phyloP scores from a whole-genome alignment of 1,140 invertebrate species.

The Drosophila lacertosa region DNA sequence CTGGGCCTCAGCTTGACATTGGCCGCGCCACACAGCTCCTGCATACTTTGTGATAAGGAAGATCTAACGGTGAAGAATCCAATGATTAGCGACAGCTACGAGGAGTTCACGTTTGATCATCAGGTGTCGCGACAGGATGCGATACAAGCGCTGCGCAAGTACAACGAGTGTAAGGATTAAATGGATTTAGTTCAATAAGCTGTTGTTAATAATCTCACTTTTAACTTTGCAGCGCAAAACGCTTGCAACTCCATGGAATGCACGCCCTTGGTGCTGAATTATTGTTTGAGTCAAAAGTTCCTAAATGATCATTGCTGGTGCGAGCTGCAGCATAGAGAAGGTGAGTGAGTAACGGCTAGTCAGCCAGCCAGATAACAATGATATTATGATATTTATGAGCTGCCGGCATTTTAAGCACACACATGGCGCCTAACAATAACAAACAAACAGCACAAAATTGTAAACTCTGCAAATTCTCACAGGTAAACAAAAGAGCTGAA shows the following conservation, averaged over 20 bases:
- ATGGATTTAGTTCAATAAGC: not conserved
- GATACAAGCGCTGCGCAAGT: slow-evolving; percentile 59
- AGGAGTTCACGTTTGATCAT: slow-evolving; percentile 77
- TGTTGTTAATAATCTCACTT: not conserved
- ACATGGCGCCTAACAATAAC: slow-evolving; percentile 59
- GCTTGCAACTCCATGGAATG: slow-evolving; percentile 82
- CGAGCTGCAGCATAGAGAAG: slow-evolving; percentile 84
- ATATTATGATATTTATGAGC: slow-evolving; percentile 58
- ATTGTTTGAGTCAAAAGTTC: slow-evolving; percentile 86
- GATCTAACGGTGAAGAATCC: slow-evolving; percentile 50
- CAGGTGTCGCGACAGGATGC: slow-evolving; percentile 73
- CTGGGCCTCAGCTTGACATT: slow-evolving; percentile 21
- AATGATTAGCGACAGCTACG: slow-evolving; percentile 44
- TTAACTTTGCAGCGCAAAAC: slow-evolving; percentile 38
- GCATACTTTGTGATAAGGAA: slow-evolving; percentile 74
- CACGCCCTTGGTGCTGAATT: slow-evolving; percentile 85
- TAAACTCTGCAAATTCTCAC: slow-evolving; percentile 33
- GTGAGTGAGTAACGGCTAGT: slow-evolving; percentile 67
- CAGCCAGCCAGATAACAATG: slow-evolving; percentile 2
- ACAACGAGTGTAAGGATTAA: slow-evolving; percentile 66
- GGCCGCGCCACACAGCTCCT: slow-evolving; percentile 67
- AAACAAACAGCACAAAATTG: slow-evolving; percentile 49
- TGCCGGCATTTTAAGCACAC: slow-evolving; percentile 30
- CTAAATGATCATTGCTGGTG: slow-evolving; percentile 89
- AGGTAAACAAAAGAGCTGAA: slow-evolving; percentile 57